Conservation (phyloP, 2,888 invertebrate genomes). For the Seira ritae region DNA sequence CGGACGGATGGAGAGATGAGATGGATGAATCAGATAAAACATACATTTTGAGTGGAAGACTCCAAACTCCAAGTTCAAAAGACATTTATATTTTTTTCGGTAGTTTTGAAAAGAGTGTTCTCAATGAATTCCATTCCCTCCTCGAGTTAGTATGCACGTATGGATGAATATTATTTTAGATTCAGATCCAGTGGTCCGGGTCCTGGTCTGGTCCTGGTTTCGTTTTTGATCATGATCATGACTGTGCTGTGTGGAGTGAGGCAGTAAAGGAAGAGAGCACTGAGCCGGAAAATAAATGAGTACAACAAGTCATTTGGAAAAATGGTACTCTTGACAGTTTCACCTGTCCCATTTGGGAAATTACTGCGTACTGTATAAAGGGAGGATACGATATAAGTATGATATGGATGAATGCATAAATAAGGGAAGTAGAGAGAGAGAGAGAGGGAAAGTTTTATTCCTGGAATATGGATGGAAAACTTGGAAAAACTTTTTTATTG, state of each 20-base stretch:
- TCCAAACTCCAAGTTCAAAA: too few relatives aligned
- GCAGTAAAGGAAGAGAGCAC: not conserved
- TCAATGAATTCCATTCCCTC: not conserved
- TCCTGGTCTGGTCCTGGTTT: too few relatives aligned
- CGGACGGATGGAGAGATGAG: not conserved
- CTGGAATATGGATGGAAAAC: conserved; percentile 5
- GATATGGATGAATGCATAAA: not conserved
- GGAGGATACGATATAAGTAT: not conserved
- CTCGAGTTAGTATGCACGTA: too few relatives aligned
- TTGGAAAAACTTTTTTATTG: conserved; percentile 8
- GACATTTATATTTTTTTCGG: too few relatives aligned
- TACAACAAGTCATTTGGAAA: conserved; percentile 50
- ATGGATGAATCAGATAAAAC: not conserved
- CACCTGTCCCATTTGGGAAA: conserved; percentile 62
- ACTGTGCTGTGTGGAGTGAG: too few relatives aligned
- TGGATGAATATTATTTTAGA: too few relatives aligned
- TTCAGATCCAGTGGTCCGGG: conserved; percentile 6
- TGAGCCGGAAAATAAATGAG: conserved; percentile 54
- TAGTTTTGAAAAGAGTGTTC: not conserved
- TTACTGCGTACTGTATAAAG: conserved; percentile 14
- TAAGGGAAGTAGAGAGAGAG: not conserved
- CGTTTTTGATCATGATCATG: too few relatives aligned
- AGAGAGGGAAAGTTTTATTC: not conserved
- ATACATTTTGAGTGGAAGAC: not conserved
- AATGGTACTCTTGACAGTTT: conserved; percentile 57